Evolutionary conservation across 2,888 invertebrate genomes (phyloP).

Genomic region (Mimas tiliae): DNA sequence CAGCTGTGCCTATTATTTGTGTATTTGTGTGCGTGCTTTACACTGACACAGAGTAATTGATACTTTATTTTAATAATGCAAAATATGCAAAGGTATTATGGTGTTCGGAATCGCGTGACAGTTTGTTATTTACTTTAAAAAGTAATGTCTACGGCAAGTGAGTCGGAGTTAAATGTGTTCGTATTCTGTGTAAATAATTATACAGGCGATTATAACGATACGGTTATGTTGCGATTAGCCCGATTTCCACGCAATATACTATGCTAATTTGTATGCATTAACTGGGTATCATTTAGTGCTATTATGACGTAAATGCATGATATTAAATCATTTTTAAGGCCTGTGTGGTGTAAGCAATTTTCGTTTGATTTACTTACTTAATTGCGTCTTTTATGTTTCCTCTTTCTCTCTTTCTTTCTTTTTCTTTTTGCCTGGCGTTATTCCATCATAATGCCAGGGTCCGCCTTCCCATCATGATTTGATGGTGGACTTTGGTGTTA

Average conservation of each 20-base stretch:
- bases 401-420: too few relatives aligned
- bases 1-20: slow-evolving; percentile 81
- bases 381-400: background rate
- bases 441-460: too few relatives aligned
- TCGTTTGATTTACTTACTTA: background rate
- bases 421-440: too few relatives aligned
- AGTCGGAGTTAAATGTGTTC: slow-evolving; percentile 60
- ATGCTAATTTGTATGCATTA: slow-evolving; percentile 29
- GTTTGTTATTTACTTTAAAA: slow-evolving; percentile 64
- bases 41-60: slow-evolving; percentile 57
- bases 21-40: slow-evolving; percentile 66
- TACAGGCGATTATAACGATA: slow-evolving; percentile 61
- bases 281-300: slow-evolving; percentile 31
- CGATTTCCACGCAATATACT: slow-evolving; percentile 42
- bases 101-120: slow-evolving; percentile 69
- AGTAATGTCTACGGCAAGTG: slow-evolving; percentile 52
- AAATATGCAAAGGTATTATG: slow-evolving; percentile 56
- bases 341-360: background rate
- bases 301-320: slow-evolving; percentile 33
- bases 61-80: slow-evolving; percentile 46
- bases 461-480: too few relatives aligned
- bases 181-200: slow-evolving; percentile 63
- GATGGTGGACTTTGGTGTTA: too few relatives aligned
- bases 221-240: slow-evolving; percentile 59
- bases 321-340: background rate